Conservation (phyloP, 2,888 invertebrate genomes). For the Melolontha melolontha region DNA sequence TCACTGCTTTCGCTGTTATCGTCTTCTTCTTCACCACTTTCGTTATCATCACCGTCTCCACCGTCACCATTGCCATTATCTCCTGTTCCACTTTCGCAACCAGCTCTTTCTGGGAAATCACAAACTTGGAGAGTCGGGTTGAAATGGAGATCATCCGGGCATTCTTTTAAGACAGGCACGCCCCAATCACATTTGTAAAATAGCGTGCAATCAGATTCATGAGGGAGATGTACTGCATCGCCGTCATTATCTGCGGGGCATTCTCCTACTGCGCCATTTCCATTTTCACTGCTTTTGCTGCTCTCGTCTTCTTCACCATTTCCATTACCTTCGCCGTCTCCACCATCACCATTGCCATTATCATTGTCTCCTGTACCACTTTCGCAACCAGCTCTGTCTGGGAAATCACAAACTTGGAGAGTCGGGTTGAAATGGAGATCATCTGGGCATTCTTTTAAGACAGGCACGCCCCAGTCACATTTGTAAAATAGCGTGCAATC, state of each 20-base stretch:
- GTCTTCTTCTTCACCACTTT: too few relatives aligned
- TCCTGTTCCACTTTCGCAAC: slow-evolving; percentile 37
- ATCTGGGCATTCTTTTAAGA: slow-evolving; percentile 45
- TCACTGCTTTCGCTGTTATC: too few relatives aligned
- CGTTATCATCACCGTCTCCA: slow-evolving; percentile 1
- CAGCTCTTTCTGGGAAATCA: slow-evolving; percentile 48
- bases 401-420: slow-evolving; percentile 49
- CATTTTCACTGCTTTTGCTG: slow-evolving; percentile 16
- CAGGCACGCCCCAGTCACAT: slow-evolving; percentile 44
- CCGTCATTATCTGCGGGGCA: slow-evolving; percentile 38
- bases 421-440: slow-evolving; percentile 48
- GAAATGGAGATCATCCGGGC: slow-evolving; percentile 49
- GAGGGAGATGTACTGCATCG: slow-evolving; percentile 37
- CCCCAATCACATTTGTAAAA: slow-evolving; percentile 48
- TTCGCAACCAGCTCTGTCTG: slow-evolving; percentile 44
- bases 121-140: slow-evolving; percentile 46
- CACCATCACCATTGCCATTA: neutral
- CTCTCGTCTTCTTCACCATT: slow-evolving; percentile 14
- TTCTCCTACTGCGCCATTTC: slow-evolving; percentile 9
- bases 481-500: slow-evolving; percentile 48
- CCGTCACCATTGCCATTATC: neutral
- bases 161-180: slow-evolving; percentile 41
- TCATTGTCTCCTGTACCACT: slow-evolving; percentile 5
- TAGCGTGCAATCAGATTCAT: slow-evolving; percentile 44
- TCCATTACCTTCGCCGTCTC: neutral